A percentile compares a stretch with the other conserved stretches of the same genome.
These are phyloP conservation scores for Acrobasis consociella DNA, from an alignment of 2,888 invertebrate species.

Conservation along the genomic window DNA sequence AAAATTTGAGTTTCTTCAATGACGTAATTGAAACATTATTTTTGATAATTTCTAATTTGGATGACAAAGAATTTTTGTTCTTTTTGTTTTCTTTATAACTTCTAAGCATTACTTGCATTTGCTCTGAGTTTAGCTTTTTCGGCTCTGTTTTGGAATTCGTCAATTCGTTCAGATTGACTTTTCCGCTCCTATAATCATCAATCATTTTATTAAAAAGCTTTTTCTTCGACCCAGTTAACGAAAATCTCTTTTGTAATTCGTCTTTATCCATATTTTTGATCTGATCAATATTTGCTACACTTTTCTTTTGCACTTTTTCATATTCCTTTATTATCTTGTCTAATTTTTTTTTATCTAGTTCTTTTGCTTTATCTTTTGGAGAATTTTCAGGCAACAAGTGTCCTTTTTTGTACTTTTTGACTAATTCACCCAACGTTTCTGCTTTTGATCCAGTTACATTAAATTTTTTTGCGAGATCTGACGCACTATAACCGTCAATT, in stretches of 20 bases:
- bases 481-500: constrained; percentile 30
- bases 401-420: constrained; percentile 42
- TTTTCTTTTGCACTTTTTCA: constrained; percentile 32
- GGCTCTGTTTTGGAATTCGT: constrained; percentile 31
- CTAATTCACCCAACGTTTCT: constrained; percentile 41
- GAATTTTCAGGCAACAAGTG: constrained; percentile 38
- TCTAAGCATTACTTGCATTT: constrained; percentile 34
- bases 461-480: constrained; percentile 36
- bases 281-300: constrained; percentile 19
- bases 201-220: constrained; percentile 22
- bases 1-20: not conserved
- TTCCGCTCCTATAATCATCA: too few species aligned
- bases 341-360: too few species aligned
- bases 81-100: constrained; percentile 28
- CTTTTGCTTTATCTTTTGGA: constrained; percentile 38
- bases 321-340: constrained; percentile 41
- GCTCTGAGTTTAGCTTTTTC: constrained; percentile 35
- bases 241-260: constrained; percentile 24
- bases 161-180: too few species aligned
- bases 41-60: constrained; percentile 21
- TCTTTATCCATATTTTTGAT: constrained; percentile 23
- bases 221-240: constrained; percentile 22
- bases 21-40: not conserved
- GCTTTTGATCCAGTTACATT: constrained; percentile 39
- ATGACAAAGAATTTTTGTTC: constrained; percentile 23